These are phyloP conservation scores for Xylota segnis DNA, from an alignment of 2,888 invertebrate species.

Conservation along the genomic window DNA sequence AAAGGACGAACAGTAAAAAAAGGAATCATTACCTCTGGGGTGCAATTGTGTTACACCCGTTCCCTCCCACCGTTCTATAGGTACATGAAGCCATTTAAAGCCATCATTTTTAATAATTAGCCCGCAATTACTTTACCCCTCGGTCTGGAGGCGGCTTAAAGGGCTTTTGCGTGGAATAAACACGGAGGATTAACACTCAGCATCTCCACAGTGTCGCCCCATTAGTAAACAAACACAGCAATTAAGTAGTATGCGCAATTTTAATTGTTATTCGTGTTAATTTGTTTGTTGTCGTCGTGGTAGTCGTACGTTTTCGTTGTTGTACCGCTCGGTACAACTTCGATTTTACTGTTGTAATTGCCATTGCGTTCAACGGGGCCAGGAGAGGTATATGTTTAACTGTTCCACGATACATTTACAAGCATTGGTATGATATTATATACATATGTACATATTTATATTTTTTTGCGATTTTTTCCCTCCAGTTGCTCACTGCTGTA, in stretches of 20 bases:
- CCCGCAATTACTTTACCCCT: conserved; percentile 49
- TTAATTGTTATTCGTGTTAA: conserved; percentile 59
- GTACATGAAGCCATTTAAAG: conserved; percentile 40
- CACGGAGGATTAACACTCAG: conserved; percentile 37
- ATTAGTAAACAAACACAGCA: conserved; percentile 56
- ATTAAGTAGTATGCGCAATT: conserved; percentile 48
- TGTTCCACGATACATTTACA: conserved; percentile 34
- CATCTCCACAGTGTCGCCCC: conserved; percentile 36
- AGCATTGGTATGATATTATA: conserved; percentile 8
- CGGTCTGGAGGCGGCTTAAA: conserved; percentile 12
- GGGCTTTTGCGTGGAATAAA: conserved; percentile 28
- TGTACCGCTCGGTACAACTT: conserved; percentile 19
- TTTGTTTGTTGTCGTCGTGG: conserved; percentile 31
- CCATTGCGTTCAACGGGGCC: conserved; percentile 18
- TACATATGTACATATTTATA: too few relatives aligned
- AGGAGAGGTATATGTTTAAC: conserved; percentile 20
- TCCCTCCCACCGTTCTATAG: not conserved
- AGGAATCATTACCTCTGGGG: conserved; percentile 26
- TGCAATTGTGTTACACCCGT: conserved; percentile 11
- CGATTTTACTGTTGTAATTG: conserved; percentile 19
- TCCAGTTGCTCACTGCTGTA: not conserved
- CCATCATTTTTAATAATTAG: conserved; percentile 67
- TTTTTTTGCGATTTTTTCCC: conserved; percentile 13
- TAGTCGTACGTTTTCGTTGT: conserved; percentile 19
- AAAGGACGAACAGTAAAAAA: not conserved